Conservation (phyloP, 2,113 vertebrate genomes). For the Antigone vipio region DNA sequence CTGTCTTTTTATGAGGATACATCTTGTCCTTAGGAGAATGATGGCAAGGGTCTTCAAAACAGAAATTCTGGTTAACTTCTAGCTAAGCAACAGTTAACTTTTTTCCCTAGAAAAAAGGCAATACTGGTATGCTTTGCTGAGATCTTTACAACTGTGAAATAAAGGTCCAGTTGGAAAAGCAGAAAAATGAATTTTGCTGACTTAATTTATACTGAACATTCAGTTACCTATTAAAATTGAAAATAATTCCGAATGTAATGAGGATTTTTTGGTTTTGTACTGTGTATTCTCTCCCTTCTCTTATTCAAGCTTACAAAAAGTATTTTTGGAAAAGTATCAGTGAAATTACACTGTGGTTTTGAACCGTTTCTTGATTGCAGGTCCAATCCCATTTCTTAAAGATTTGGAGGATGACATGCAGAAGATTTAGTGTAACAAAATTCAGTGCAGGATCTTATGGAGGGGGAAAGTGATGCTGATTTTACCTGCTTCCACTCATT, state of each 20-base stretch:
- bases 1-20: neutral
- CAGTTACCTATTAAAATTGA: neutral
- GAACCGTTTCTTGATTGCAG: neutral
- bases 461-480: neutral
- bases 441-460: neutral
- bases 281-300: neutral
- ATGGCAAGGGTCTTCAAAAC: neutral
- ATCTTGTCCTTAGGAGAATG: neutral
- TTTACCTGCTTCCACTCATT: neutral
- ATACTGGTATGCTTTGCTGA: neutral
- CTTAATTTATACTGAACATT: neutral
- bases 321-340: neutral
- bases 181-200: neutral
- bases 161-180: neutral
- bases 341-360: neutral
- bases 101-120: neutral
- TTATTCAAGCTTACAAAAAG: neutral
- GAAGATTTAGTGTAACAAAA: neutral
- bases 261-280: neutral
- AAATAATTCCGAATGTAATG: neutral
- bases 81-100: neutral
- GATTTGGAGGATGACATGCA: neutral
- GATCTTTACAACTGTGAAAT: neutral
- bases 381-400: neutral
- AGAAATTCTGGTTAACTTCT: neutral